Evolutionary conservation across 2,113 vertebrate genomes (phyloP).

Genomic region (Sapajus apella): DNA sequence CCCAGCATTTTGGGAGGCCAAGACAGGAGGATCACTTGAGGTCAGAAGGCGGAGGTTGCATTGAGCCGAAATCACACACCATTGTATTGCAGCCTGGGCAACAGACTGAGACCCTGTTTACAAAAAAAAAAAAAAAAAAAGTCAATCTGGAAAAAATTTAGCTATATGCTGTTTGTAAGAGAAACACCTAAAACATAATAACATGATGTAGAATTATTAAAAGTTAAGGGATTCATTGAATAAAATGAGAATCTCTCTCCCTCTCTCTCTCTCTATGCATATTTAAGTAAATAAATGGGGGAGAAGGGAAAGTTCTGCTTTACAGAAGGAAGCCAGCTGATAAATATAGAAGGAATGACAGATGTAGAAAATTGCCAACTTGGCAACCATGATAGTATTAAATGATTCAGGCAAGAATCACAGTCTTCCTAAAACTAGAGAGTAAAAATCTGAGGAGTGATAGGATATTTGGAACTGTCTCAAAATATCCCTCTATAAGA

Average conservation of each 20-base stretch:
- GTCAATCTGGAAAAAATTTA: neutral
- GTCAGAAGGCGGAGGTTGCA: too few relatives aligned
- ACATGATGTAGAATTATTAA: neutral
- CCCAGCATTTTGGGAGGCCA: too few relatives aligned
- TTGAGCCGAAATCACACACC: too few relatives aligned
- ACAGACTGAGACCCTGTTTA: too few relatives aligned
- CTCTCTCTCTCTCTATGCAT: neutral
- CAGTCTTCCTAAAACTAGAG: neutral
- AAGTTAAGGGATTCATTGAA: constrained; percentile 6
- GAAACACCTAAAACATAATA: neutral
- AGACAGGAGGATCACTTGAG: too few relatives aligned
- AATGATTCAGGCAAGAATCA: neutral
- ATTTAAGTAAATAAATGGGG: neutral
- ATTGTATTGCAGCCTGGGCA: too few relatives aligned
- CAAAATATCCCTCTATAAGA: neutral
- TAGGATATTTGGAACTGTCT: neutral
- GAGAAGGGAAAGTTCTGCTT: neutral
- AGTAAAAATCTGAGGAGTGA: neutral
- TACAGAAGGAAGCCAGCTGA: neutral
- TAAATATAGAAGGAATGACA: neutral
- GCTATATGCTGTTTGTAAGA: neutral
- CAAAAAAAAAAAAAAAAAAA: neutral
- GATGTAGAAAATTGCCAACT: neutral
- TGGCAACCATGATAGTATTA: neutral
- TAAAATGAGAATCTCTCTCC: neutral